These are phyloP conservation scores for Altica lythri DNA, from an alignment of 2,888 invertebrate genomes.

Conservation along the genomic window DNA sequence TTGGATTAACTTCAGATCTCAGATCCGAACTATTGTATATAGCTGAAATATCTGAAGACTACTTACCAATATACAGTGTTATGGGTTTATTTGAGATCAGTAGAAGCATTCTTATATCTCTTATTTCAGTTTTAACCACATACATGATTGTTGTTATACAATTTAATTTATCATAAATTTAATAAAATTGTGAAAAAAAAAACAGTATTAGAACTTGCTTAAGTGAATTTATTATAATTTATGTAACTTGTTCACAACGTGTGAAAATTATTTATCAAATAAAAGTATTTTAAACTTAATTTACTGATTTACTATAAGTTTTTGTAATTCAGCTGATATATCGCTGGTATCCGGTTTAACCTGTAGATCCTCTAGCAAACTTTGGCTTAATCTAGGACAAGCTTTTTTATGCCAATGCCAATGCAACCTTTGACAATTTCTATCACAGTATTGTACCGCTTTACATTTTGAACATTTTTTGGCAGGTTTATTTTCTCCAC, in stretches of 20 bases:
- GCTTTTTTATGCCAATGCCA: constrained; percentile 91
- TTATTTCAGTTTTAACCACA: constrained; percentile 25
- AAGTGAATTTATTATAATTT: constrained; percentile 13
- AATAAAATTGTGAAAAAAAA: no score
- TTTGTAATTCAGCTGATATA: constrained; percentile 47
- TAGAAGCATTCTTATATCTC: constrained; percentile 19
- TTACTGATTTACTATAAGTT: constrained; percentile 43
- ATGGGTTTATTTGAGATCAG: constrained; percentile 27
- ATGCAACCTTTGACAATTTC: constrained; percentile 91
- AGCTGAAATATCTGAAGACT: constrained; percentile 22
- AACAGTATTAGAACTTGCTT: constrained; percentile 5
- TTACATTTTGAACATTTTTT: constrained; percentile 97
- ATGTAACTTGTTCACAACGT: constrained; percentile 16
- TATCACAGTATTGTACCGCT: constrained; percentile 90
- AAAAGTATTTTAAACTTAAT: constrained; percentile 11
- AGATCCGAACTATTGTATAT: constrained; percentile 28
- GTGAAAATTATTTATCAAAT: constrained; percentile 11
- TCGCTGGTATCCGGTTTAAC: constrained; percentile 43
- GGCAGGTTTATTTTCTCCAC: constrained; percentile 85
- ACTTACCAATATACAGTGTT: constrained; percentile 24
- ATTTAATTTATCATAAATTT: constrained; percentile 23
- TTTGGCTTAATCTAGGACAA: constrained; percentile 67
- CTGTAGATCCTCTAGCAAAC: constrained; percentile 31
- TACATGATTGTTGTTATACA: constrained; percentile 34
- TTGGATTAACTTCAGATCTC: constrained; percentile 21